phyloP scores from a whole-genome alignment of 2,113 vertebrate species.

The Crotalus horridus region DNA sequence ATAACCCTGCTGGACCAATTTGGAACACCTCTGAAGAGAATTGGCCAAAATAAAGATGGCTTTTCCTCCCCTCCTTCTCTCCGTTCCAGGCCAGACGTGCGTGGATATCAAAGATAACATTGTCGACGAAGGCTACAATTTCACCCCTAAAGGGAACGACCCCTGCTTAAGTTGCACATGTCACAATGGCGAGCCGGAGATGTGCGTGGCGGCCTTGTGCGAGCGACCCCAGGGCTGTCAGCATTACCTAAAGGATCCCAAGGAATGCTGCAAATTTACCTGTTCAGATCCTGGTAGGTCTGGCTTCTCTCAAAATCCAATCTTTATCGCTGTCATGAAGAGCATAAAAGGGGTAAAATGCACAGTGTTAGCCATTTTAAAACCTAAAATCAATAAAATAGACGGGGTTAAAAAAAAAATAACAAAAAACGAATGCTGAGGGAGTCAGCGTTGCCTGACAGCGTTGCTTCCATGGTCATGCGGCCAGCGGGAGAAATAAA shows the following conservation, averaged over 20 bases:
- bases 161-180: slow-evolving; percentile 97
- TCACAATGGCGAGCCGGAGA: slow-evolving; percentile 93
- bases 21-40: accelerated
- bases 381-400: not conserved
- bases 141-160: slow-evolving; percentile 96
- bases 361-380: not conserved
- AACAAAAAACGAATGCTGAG: not conserved
- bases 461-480: not conserved
- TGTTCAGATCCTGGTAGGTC: slow-evolving; percentile 88
- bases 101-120: slow-evolving; percentile 98
- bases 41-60: not conserved
- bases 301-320: not conserved
- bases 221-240: slow-evolving; percentile 94
- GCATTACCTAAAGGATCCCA: slow-evolving; percentile 94
- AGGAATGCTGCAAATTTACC: slow-evolving; percentile 98
- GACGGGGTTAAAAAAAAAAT: no score
- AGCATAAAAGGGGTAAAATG: not conserved
- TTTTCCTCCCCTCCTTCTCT: accelerated
- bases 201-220: slow-evolving; percentile 95
- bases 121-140: slow-evolving; percentile 95
- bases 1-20: not conserved
- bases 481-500: not conserved
- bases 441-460: not conserved
- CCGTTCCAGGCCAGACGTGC: slow-evolving; percentile 86
- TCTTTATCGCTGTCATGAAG: not conserved